Percentiles rank a stretch among this genome's conserved stretches.
phyloP scores from a whole-genome alignment of 1,140 invertebrate species.

The Chironomus tepperi region DNA sequence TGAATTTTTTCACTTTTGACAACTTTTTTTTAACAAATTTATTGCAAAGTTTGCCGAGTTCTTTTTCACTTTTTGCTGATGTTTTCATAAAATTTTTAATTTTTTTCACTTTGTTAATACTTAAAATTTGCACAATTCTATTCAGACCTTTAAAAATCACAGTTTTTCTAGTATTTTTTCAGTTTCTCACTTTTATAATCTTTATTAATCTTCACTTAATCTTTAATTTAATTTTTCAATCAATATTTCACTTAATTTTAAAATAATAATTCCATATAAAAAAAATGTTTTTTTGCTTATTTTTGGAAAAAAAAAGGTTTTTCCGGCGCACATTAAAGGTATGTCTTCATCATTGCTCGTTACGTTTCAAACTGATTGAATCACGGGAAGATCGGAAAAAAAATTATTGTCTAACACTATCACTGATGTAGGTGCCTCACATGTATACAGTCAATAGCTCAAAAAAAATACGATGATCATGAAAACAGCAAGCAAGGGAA shows the following conservation, averaged over 20 bases:
- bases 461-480: not conserved
- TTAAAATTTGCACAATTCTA: no score
- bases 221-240: not conserved
- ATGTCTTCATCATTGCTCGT: constrained; percentile 21
- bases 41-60: no score
- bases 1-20: no score
- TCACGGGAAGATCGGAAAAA: constrained; percentile 12
- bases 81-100: no score
- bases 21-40: no score
- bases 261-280: not conserved
- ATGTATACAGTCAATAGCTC: not conserved
- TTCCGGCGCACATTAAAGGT: constrained; percentile 13
- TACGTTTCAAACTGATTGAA: constrained; percentile 23
- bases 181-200: not conserved
- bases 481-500: not conserved
- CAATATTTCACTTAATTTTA: not conserved
- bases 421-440: not conserved
- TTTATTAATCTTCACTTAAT: constrained; percentile 1
- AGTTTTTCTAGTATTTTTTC: not conserved
- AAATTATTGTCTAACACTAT: constrained; percentile 6
- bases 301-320: no score
- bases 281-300: not conserved
- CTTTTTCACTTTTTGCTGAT: no score
- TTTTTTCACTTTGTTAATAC: no score
- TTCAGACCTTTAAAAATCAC: no score